A percentile compares a stretch with the other conserved stretches of the same genome.
Conservation (phyloP, 1,140 invertebrate genomes). For the Teleopsis dalmanni region DNA sequence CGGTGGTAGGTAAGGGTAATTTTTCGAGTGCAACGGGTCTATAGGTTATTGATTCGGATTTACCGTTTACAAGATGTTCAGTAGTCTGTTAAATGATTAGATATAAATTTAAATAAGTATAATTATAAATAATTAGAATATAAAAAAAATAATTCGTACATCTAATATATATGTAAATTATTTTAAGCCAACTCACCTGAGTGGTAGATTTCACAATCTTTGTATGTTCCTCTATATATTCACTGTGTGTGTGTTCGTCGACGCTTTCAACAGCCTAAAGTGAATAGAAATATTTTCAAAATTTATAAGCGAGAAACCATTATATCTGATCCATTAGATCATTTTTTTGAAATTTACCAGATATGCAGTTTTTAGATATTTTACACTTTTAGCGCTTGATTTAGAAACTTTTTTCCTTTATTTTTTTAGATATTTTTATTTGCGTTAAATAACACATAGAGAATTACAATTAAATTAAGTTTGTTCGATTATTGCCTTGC, state of each 20-base stretch:
- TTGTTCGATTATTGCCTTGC: too few relatives aligned
- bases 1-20: slow-evolving; percentile 63
- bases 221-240: slow-evolving; percentile 40
- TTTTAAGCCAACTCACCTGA: slow-evolving; percentile 23
- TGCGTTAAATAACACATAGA: too few relatives aligned
- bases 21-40: slow-evolving; percentile 60
- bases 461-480: too few relatives aligned
- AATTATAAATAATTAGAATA: not conserved
- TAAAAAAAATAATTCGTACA: not conserved
- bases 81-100: slow-evolving; percentile 13
- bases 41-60: slow-evolving; percentile 46
- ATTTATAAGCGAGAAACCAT: not conserved
- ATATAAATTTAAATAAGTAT: not conserved
- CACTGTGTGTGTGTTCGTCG: slow-evolving; percentile 34
- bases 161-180: not conserved
- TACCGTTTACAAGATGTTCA: slow-evolving; percentile 32
- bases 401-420: too few relatives aligned
- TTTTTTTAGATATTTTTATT: too few relatives aligned
- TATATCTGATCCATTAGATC: too few relatives aligned
- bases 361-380: too few relatives aligned
- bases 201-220: slow-evolving; percentile 36
- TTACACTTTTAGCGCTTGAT: too few relatives aligned
- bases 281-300: not conserved
- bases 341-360: too few relatives aligned
- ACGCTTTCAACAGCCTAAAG: slow-evolving; percentile 41